Conservation (phyloP, 2,113 vertebrate genomes). For the Setophaga petechia region DNA sequence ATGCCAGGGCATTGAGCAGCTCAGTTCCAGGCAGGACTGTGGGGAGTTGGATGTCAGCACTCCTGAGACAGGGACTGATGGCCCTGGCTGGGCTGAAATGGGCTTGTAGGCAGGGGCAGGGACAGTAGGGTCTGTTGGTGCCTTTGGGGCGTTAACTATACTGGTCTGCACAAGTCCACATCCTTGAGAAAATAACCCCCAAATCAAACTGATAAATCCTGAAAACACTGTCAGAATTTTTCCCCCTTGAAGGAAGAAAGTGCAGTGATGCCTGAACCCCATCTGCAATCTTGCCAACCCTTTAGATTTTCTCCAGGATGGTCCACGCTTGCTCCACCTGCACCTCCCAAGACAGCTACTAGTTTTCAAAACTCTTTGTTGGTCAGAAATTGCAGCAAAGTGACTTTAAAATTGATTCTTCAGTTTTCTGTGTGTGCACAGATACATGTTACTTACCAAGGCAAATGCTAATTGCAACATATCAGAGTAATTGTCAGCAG, state of each 20-base stretch:
- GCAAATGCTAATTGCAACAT: not conserved
- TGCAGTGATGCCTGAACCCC: not conserved
- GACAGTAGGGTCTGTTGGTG: not conserved
- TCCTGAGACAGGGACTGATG: not conserved
- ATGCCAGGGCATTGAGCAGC: not conserved
- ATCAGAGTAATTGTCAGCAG: not conserved
- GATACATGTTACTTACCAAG: not conserved
- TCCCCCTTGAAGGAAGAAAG: not conserved
- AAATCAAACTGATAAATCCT: not conserved
- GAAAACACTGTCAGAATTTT: not conserved
- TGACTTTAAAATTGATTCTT: not conserved
- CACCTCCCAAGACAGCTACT: not conserved
- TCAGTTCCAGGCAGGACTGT: not conserved
- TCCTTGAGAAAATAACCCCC: not conserved
- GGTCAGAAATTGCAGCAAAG: not conserved
- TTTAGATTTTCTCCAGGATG: not conserved
- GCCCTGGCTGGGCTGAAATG: not conserved
- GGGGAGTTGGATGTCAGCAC: not conserved
- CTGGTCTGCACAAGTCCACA: not conserved
- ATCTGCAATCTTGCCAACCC: not conserved
- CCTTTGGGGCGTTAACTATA: accelerated
- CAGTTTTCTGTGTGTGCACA: not conserved
- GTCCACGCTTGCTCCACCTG: not conserved
- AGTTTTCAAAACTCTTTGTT: not conserved
- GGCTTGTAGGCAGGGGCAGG: not conserved